Evolutionary conservation across 1,140 invertebrate genomes (phyloP).

Genomic region (Acromyrmex echinatior): DNA sequence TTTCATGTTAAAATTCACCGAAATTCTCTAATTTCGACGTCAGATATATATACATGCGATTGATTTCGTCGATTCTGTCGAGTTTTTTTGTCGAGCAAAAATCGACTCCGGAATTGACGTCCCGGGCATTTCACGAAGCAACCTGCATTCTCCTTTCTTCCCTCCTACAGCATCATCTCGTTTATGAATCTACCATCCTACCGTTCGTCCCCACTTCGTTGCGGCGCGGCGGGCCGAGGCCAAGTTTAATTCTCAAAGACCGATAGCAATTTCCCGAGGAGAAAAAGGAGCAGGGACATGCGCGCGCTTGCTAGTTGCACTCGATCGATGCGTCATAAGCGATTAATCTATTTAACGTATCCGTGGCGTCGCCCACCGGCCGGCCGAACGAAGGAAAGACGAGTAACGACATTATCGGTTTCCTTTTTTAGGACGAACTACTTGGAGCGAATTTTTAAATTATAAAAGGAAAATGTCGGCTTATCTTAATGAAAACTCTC

Average conservation of each 20-base stretch:
- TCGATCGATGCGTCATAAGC: constrained; percentile 75
- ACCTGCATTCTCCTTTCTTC: constrained; percentile 46
- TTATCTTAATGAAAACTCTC: background rate
- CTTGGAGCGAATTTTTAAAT: constrained; percentile 28
- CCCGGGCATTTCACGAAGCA: background rate
- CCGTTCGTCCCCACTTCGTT: constrained; percentile 44
- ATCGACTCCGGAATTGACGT: constrained; percentile 35
- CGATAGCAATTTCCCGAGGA: constrained; percentile 73
- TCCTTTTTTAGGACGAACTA: background rate
- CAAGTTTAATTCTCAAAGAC: constrained; percentile 76
- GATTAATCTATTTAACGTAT: constrained; percentile 77
- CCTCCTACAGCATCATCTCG: constrained; percentile 68
- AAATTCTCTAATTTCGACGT: background rate
- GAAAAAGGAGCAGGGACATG: constrained; percentile 48
- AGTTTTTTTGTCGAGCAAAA: background rate
- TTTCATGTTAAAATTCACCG: background rate
- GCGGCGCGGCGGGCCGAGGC: constrained; percentile 66
- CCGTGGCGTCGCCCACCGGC: constrained; percentile 44
- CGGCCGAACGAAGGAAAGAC: constrained; percentile 63
- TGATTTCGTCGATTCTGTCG: background rate
- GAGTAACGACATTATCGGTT: constrained; percentile 54
- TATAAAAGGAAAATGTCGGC: constrained; percentile 15
- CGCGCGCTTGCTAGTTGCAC: constrained; percentile 47
- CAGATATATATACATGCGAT: background rate
- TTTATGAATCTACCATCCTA: constrained; percentile 64